Percentiles rank a stretch among this genome's conserved stretches.
These are phyloP conservation scores for Nylanderia fulva DNA, from an alignment of 1,140 invertebrate species.

Conservation along the genomic window DNA sequence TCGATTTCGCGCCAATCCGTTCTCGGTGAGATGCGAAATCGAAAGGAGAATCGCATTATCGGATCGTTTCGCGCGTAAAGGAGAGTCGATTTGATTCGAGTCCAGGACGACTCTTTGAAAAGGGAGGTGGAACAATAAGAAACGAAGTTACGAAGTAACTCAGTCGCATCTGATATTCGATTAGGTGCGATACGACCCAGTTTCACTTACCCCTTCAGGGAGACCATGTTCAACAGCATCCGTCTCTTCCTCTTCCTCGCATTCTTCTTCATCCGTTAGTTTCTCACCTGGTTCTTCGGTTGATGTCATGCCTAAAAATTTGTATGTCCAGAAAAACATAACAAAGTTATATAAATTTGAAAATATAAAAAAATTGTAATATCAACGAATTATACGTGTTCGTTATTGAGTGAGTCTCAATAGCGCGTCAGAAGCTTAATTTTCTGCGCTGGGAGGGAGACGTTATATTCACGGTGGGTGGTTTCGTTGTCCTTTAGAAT, in stretches of 20 bases:
- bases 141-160: conserved; percentile 32
- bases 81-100: conserved; percentile 18
- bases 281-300: background rate
- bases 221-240: conserved; percentile 80
- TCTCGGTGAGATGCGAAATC: conserved; percentile 8
- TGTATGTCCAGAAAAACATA: conserved; percentile 75
- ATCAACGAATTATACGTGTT: background rate
- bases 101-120: conserved; percentile 33
- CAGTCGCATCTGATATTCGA: conserved; percentile 33
- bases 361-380: background rate
- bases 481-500: conserved; percentile 33
- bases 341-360: conserved; percentile 24
- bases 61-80: conserved; percentile 18
- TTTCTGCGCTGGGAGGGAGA: background rate
- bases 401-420: background rate
- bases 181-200: conserved; percentile 21
- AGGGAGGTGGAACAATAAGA: background rate
- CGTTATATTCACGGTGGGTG: conserved; percentile 30
- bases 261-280: conserved; percentile 82
- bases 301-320: conserved; percentile 20
- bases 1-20: background rate
- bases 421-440: conserved; percentile 28
- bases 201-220: conserved; percentile 70
- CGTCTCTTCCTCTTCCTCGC: conserved; percentile 86
- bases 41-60: conserved; percentile 21